Percentiles rank a stretch among this genome's conserved stretches.
Conservation (phyloP, 2,888 invertebrate species). For the Flexamia atlantica region DNA sequence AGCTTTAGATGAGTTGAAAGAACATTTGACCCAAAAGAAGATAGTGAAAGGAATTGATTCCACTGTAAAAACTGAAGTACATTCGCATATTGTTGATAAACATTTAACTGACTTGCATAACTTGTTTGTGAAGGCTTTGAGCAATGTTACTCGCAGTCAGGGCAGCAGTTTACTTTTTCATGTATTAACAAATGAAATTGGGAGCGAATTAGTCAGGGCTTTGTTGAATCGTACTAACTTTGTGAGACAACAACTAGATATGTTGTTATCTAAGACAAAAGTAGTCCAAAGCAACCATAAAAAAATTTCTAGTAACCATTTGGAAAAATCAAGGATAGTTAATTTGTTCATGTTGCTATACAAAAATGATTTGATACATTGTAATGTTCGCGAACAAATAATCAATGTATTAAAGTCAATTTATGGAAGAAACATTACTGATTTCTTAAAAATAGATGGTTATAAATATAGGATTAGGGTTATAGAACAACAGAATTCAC, state of each 20-base stretch:
- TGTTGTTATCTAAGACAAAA: background rate
- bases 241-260: background rate
- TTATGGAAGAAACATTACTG: background rate
- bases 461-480: background rate
- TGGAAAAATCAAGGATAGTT: constrained; percentile 10
- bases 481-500: background rate
- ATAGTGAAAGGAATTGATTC: background rate
- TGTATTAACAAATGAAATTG: constrained; percentile 5
- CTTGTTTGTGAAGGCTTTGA: background rate
- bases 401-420: background rate
- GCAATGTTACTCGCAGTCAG: background rate
- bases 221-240: constrained; percentile 1
- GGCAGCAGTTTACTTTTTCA: constrained; percentile 17
- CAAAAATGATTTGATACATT: background rate
- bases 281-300: background rate
- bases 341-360: background rate
- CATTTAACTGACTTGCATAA: background rate
- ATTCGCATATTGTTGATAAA: background rate
- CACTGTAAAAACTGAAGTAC: background rate
- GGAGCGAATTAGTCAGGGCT: background rate
- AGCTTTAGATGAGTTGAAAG: constrained; percentile 9
- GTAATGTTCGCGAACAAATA: background rate
- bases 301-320: background rate
- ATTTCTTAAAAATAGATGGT: background rate
- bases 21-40: background rate